Evolutionary conservation across 2,113 vertebrate species (phyloP).

Genomic region (Clupea harengus): DNA sequence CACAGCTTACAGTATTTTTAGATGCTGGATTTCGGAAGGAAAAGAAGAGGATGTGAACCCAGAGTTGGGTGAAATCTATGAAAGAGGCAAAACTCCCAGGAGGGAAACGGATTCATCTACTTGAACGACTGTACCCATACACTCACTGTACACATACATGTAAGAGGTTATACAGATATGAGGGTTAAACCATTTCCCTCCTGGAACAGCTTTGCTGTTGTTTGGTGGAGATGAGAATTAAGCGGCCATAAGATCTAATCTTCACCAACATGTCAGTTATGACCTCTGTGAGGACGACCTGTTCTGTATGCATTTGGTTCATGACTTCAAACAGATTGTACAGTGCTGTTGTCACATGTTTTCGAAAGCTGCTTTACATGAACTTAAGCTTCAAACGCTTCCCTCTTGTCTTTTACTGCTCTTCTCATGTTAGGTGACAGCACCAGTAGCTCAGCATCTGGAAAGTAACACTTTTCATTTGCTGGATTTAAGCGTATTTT

Average conservation of each 20-base stretch:
- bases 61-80: neutral
- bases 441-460: neutral
- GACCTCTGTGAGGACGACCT: neutral
- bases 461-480: neutral
- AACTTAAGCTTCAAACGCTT: neutral
- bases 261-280: neutral
- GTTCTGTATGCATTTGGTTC: neutral
- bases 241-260: neutral
- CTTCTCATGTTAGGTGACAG: neutral
- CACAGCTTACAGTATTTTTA: slow-evolving; percentile 40
- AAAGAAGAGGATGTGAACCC: neutral
- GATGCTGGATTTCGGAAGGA: slow-evolving; percentile 29
- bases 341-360: slow-evolving; percentile 3
- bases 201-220: neutral
- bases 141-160: neutral
- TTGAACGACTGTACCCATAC: no score
- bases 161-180: neutral
- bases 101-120: neutral
- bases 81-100: neutral
- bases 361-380: neutral
- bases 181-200: neutral
- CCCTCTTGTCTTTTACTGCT: neutral
- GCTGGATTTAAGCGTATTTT: neutral
- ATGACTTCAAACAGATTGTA: neutral
- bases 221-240: neutral